Evolutionary conservation across 92 coral and sea anemone species (phyloP).

Genomic region (Diadumene lineata): DNA sequence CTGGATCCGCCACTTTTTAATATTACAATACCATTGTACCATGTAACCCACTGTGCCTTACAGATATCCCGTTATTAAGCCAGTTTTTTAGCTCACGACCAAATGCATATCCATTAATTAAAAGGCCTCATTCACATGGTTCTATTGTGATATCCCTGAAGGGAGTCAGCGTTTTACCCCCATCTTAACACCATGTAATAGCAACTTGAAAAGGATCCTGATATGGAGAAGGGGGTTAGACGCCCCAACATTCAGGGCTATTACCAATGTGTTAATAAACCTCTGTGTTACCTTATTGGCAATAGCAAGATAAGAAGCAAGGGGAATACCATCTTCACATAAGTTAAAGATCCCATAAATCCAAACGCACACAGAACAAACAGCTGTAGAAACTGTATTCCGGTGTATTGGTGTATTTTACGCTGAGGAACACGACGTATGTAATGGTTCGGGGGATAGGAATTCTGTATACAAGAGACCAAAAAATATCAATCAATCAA

Average conservation of each 20-base stretch:
- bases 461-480: conserved; percentile 39
- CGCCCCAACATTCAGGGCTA: background rate
- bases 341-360: conserved; percentile 56
- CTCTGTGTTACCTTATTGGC: conserved; percentile 63
- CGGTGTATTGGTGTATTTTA: conserved; percentile 80
- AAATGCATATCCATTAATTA: too few species aligned
- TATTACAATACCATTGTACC: too few species aligned
- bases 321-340: conserved; percentile 82
- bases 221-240: background rate
- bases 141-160: too few species aligned
- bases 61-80: too few species aligned
- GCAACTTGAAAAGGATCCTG: too few species aligned
- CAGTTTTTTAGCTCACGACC: too few species aligned
- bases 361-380: conserved; percentile 73
- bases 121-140: too few species aligned
- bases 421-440: conserved; percentile 90
- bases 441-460: conserved; percentile 93
- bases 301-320: conserved; percentile 71
- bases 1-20: too few species aligned
- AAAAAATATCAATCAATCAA: background rate
- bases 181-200: too few species aligned
- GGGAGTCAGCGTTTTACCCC: too few species aligned
- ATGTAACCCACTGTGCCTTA: too few species aligned
- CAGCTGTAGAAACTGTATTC: conserved; percentile 68
- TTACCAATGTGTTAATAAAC: background rate